Evolutionary conservation across 2,888 invertebrate genomes (phyloP).

Genomic region (Chydorus sphaericus): DNA sequence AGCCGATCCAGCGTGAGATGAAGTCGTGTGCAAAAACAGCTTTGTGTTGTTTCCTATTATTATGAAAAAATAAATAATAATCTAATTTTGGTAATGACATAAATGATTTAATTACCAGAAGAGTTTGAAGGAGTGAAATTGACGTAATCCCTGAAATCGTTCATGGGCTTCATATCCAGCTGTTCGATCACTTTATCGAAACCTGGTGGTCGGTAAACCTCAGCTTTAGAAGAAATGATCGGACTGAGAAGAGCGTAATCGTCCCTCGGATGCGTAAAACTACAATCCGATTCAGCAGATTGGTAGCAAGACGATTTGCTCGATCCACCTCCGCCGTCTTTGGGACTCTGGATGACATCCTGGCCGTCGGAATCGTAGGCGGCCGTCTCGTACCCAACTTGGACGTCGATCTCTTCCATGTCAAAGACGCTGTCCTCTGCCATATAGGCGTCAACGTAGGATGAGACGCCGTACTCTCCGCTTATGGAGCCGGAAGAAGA

Average conservation of each 20-base stretch:
- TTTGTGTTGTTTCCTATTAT: too few species aligned
- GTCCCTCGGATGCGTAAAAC: too few species aligned
- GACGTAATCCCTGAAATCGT: conserved; percentile 10
- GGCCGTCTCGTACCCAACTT: conserved; percentile 5
- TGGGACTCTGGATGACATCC: conserved; percentile 1
- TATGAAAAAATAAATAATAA: too few species aligned
- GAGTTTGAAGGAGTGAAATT: conserved; percentile 6
- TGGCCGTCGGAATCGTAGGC: neutral
- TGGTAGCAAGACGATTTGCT: conserved; percentile 12
- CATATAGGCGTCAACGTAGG: conserved; percentile 3
- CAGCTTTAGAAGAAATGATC: neutral
- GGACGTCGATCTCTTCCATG: conserved; percentile 9
- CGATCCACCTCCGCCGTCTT: neutral
- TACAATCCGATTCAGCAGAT: conserved; percentile 11
- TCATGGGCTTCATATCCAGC: conserved; percentile 12
- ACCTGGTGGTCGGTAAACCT: too few species aligned
- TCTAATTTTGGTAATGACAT: neutral
- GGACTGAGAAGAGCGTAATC: conserved; percentile 12
- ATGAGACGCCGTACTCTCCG: too few species aligned
- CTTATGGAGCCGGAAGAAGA: too few species aligned
- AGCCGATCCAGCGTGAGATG: neutral
- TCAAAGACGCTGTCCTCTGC: conserved; percentile 10
- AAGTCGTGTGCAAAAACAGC: neutral
- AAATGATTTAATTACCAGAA: neutral
- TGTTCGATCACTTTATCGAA: conserved; percentile 9